phyloP scores from a whole-genome alignment of 2,797 vertebrate genomes.

The Sandelia bainsii region DNA sequence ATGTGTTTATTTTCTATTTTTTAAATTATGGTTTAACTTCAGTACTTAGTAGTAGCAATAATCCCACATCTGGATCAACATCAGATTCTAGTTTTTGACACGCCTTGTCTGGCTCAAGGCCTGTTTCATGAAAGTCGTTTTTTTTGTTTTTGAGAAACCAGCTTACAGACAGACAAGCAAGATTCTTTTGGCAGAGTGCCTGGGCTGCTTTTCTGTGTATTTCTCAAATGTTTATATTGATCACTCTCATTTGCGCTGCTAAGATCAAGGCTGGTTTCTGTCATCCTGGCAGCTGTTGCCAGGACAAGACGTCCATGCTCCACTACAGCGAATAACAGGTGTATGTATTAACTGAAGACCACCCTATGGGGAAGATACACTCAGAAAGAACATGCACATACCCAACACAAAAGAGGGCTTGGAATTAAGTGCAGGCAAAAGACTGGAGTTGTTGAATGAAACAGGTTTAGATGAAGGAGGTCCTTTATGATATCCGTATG shows the following conservation, averaged over 20 bases:
- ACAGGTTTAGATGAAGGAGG: conserved; percentile 72
- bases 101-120: conserved; percentile 19
- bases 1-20: neutral
- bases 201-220: conserved; percentile 5
- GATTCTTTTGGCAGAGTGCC: neutral
- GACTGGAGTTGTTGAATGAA: conserved; percentile 71
- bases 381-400: conserved; percentile 26
- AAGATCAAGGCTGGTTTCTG: conserved; percentile 15
- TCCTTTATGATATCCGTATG: conserved; percentile 62
- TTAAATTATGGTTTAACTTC: conserved; percentile 14
- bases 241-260: conserved; percentile 21
- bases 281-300: conserved; percentile 38
- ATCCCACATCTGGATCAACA: conserved; percentile 26
- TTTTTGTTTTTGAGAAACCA: conserved; percentile 9
- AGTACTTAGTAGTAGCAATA: conserved; percentile 4
- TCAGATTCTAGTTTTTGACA: conserved; percentile 25
- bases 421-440: conserved; percentile 48
- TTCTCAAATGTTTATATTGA: conserved; percentile 26
- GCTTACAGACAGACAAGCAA: conserved; percentile 10
- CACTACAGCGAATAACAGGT: conserved; percentile 59
- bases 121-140: neutral
- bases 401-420: conserved; percentile 50
- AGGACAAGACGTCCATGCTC: conserved; percentile 29
- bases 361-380: conserved; percentile 26
- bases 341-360: conserved; percentile 50